Evolutionary conservation across 2,113 vertebrate genomes (phyloP).

Genomic region (Gila orcuttii): DNA sequence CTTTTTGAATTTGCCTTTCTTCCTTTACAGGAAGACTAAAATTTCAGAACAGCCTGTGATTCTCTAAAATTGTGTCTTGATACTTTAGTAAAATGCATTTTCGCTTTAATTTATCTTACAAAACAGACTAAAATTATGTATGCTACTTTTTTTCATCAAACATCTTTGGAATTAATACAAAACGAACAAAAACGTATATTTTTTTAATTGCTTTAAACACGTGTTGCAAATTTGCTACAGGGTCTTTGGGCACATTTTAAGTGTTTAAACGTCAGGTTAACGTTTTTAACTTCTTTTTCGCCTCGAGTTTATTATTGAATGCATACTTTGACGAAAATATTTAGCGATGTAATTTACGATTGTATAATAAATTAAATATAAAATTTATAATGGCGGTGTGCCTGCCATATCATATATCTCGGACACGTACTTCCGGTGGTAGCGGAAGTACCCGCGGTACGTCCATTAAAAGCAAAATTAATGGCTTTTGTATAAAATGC

Average conservation of each 20-base stretch:
- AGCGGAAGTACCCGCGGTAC: slow-evolving; percentile 20
- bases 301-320: not conserved
- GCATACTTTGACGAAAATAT: not conserved
- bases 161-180: not conserved
- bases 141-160: not conserved
- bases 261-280: not conserved
- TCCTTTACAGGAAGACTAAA: not conserved
- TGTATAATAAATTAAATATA: not conserved
- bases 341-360: not conserved
- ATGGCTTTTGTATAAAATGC: slow-evolving; percentile 45
- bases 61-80: not conserved
- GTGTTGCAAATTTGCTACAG: not conserved
- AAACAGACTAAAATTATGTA: not conserved
- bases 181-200: not conserved
- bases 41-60: not conserved
- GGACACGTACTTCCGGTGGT: slow-evolving; percentile 33
- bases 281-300: not conserved
- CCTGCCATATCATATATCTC: slow-evolving; percentile 11
- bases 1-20: not conserved
- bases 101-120: not conserved
- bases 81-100: not conserved
- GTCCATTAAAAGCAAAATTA: slow-evolving; percentile 39
- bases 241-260: not conserved
- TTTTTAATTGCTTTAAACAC: not conserved
- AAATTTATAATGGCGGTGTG: not conserved